phyloP scores from a whole-genome alignment of 2,113 vertebrate species.

The Pterophyllum scalare region DNA sequence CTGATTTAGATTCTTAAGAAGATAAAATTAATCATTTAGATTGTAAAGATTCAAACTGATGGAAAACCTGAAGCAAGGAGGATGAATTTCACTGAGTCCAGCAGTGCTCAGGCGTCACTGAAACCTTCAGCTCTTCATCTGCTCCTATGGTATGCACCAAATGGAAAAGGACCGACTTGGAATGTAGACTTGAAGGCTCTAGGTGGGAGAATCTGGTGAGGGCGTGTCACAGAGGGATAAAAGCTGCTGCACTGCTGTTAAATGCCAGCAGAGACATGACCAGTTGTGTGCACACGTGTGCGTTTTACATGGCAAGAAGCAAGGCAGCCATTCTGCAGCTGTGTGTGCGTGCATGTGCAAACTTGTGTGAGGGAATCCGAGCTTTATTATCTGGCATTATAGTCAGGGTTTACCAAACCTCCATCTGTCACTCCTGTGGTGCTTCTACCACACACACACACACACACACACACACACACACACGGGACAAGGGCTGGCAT shows the following conservation, averaged over 20 bases:
- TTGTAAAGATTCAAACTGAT: background rate
- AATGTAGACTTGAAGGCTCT: slow-evolving; percentile 52
- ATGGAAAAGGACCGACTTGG: background rate
- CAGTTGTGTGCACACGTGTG: slow-evolving; percentile 30
- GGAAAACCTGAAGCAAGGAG: background rate
- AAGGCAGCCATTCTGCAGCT: slow-evolving; percentile 26
- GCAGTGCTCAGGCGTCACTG: background rate
- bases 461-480: slow-evolving; percentile 18
- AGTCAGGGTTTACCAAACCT: slow-evolving; percentile 54
- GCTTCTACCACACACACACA: slow-evolving; percentile 21
- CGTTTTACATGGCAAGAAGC: slow-evolving; percentile 12
- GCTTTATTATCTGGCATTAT: slow-evolving; percentile 68
- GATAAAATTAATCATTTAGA: background rate
- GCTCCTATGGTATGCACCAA: slow-evolving; percentile 36
- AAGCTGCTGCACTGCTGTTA: slow-evolving; percentile 17
- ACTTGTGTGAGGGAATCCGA: slow-evolving; percentile 53
- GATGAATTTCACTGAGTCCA: background rate
- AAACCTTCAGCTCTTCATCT: slow-evolving; percentile 19
- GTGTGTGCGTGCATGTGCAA: background rate
- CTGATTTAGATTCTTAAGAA: too few relatives aligned
- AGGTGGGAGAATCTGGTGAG: background rate
- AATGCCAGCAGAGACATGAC: slow-evolving; percentile 39
- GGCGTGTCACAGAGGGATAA: background rate
- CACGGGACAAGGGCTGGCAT: background rate
- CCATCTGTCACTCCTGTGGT: slow-evolving; percentile 69